Evolutionary conservation across 2,797 vertebrate species (phyloP).

Genomic region (Sciurus vulgaris): DNA sequence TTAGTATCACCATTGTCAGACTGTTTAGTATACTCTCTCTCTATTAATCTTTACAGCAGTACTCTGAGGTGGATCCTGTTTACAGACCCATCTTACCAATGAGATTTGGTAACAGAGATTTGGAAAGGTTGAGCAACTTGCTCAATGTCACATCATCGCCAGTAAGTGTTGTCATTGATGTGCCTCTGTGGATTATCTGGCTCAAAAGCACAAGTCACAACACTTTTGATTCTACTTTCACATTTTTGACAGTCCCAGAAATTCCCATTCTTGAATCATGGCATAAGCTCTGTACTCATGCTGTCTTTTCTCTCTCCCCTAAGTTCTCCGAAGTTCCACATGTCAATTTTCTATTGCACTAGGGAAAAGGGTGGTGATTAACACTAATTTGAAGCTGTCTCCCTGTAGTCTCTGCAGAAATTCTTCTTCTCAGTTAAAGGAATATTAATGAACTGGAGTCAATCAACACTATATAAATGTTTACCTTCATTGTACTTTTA

Average conservation of each 20-base stretch:
- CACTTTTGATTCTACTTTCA: not conserved
- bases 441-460: not conserved
- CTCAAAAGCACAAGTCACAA: not conserved
- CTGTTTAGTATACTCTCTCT: not conserved
- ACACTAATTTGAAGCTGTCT: not conserved
- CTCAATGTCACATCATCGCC: not conserved
- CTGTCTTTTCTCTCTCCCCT: not conserved
- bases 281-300: not conserved
- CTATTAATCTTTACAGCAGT: not conserved
- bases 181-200: not conserved
- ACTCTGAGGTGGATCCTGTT: not conserved
- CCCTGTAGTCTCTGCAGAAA: not conserved
- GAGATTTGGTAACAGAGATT: not conserved
- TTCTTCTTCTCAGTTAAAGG: conserved; percentile 27
- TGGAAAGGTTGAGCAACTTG: not conserved
- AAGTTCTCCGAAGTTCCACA: not conserved
- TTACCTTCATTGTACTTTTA: not conserved
- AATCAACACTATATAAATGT: not conserved
- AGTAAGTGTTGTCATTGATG: not conserved
- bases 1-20: not conserved
- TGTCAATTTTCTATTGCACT: not conserved
- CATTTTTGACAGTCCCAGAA: not conserved
- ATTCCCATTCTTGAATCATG: not conserved
- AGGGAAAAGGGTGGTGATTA: not conserved
- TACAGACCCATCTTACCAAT: not conserved